These are phyloP conservation scores for Chrysodeixis includens DNA, from an alignment of 2,888 invertebrate genomes.

Conservation along the genomic window DNA sequence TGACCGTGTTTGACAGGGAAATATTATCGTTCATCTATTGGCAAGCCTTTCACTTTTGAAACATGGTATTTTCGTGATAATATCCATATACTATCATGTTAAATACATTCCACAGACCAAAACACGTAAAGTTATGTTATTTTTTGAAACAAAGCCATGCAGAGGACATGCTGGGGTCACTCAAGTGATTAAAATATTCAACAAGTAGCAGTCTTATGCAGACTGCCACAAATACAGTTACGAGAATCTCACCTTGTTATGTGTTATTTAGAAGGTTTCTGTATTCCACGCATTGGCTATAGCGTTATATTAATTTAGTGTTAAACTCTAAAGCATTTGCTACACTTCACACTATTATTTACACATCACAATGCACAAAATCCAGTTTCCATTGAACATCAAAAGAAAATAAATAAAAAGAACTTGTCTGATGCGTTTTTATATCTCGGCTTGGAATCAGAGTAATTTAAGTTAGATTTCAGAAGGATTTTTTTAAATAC, in stretches of 20 bases:
- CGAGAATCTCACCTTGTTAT: constrained; percentile 36
- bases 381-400: constrained; percentile 13
- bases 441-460: neutral
- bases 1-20: constrained; percentile 20
- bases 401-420: constrained; percentile 44
- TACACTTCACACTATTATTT: constrained; percentile 17
- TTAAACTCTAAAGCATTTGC: constrained; percentile 14
- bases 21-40: constrained; percentile 17
- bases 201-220: constrained; percentile 14
- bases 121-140: neutral
- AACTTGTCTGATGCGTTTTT: neutral
- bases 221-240: constrained; percentile 56
- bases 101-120: neutral
- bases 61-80: constrained; percentile 19
- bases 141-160: constrained; percentile 32
- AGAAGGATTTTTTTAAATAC: no score
- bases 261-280: constrained; percentile 12
- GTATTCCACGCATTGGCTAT: constrained; percentile 29
- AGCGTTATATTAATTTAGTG: neutral
- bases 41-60: constrained; percentile 63
- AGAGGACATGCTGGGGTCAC: constrained; percentile 61
- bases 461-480: neutral
- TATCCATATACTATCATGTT: neutral
- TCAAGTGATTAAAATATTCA: constrained; percentile 61
- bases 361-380: constrained; percentile 23